Evolutionary conservation across 2,888 invertebrate species (phyloP).

Genomic region (Clanis bilineata): DNA sequence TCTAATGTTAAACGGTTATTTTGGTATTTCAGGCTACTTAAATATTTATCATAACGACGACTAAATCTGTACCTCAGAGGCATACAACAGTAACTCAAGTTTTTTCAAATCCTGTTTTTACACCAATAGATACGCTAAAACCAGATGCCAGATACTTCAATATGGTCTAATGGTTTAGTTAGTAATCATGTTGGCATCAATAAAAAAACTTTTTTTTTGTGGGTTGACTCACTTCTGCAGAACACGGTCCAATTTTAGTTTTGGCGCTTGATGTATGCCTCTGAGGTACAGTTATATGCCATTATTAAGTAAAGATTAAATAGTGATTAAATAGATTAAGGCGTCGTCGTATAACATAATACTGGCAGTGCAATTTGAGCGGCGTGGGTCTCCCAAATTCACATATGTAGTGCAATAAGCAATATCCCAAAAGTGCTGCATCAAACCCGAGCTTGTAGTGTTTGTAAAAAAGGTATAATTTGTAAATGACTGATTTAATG

Average conservation of each 20-base stretch:
- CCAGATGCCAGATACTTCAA: too few species aligned
- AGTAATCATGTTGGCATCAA: too few species aligned
- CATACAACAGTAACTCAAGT: too few species aligned
- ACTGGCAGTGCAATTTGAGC: conserved; percentile 1
- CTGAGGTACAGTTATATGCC: too few species aligned
- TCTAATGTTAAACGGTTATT: conserved; percentile 18
- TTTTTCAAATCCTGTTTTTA: too few species aligned
- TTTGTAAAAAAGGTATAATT: conserved; percentile 56
- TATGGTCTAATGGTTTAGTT: too few species aligned
- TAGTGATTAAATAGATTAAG: conserved; percentile 20
- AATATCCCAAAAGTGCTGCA: conserved; percentile 45
- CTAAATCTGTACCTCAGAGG: too few species aligned
- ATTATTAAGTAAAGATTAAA: conserved; percentile 42
- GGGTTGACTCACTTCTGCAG: too few species aligned
- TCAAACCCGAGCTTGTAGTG: conserved; percentile 35
- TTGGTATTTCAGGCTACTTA: conserved; percentile 28
- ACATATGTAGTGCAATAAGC: conserved; percentile 51
- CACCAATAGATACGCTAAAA: too few species aligned
- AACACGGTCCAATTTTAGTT: too few species aligned
- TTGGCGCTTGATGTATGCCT: too few species aligned
- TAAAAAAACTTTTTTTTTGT: too few species aligned
- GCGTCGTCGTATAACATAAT: not conserved
- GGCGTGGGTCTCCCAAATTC: not conserved
- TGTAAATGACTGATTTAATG: conserved; percentile 75
- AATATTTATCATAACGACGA: conserved; percentile 30